phyloP scores from a whole-genome alignment of 2,113 vertebrate species.

The Burhinus bistriatus region DNA sequence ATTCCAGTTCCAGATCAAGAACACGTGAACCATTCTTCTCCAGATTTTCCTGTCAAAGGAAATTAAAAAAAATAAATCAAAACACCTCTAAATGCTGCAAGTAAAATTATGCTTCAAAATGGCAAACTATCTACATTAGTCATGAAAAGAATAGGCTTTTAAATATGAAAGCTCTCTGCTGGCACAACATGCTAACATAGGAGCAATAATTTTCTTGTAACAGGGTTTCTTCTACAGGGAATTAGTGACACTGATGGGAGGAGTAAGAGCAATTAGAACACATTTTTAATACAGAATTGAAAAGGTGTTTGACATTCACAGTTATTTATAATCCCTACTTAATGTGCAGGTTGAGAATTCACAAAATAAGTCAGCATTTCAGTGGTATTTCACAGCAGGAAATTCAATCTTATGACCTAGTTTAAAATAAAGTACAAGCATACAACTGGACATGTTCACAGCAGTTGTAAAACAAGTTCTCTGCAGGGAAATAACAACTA shows the following conservation, averaged over 20 bases:
- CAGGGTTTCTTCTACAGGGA: constrained; percentile 1
- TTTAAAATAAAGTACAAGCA: constrained; percentile 2
- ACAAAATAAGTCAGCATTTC: constrained; percentile 12
- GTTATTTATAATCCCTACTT: constrained; percentile 40
- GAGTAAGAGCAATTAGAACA: constrained; percentile 11
- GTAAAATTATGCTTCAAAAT: neutral
- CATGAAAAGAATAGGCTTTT: neutral
- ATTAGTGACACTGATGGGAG: constrained; percentile 20
- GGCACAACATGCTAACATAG: neutral
- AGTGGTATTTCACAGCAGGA: constrained; percentile 37
- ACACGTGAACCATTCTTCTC: constrained; percentile 89
- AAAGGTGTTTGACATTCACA: constrained; percentile 31
- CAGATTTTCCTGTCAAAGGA: constrained; percentile 85
- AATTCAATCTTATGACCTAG: constrained; percentile 21
- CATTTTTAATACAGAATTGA: constrained; percentile 29
- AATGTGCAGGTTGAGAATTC: constrained; percentile 31
- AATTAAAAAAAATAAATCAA: neutral
- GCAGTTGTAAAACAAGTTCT: neutral
- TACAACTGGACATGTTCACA: neutral
- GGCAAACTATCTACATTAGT: neutral
- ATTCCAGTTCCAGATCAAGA: constrained; percentile 92
- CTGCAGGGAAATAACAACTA: constrained; percentile 42
- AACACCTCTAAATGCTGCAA: neutral
- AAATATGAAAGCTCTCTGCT: neutral
- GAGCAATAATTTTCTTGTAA: constrained; percentile 22